Percentiles rank a stretch among this genome's conserved stretches.
phyloP scores from a whole-genome alignment of 1,140 invertebrate species.

The Heterodera carotae region DNA sequence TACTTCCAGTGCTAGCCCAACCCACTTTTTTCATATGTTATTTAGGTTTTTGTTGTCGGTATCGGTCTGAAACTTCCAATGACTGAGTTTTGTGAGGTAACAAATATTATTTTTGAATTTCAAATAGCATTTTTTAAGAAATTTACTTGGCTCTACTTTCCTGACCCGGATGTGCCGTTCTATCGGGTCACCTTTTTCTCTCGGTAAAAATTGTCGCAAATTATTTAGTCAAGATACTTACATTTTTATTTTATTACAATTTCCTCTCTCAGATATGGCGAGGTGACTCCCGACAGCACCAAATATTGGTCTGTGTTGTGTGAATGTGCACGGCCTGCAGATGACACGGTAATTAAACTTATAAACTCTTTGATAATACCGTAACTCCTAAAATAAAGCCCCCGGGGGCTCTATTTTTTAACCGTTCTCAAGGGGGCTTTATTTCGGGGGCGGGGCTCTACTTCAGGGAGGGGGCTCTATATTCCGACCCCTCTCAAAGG shows the following conservation, averaged over 20 bases:
- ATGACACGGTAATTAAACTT: slow-evolving; percentile 49
- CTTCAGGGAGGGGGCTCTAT: too few species aligned
- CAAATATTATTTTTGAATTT: slow-evolving; percentile 10
- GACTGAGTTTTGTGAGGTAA: slow-evolving; percentile 50
- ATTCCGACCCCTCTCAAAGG: too few species aligned
- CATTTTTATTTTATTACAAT: slow-evolving; percentile 35
- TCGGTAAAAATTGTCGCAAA: slow-evolving; percentile 41
- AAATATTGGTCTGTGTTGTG: slow-evolving; percentile 66
- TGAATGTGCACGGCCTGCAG: slow-evolving; percentile 58
- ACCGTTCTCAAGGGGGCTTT: too few species aligned
- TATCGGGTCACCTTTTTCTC: slow-evolving; percentile 65
- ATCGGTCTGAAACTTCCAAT: slow-evolving; percentile 62
- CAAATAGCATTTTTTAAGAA: slow-evolving; percentile 40
- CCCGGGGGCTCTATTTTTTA: too few species aligned
- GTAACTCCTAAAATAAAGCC: slow-evolving; percentile 4
- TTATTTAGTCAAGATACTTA: slow-evolving; percentile 30
- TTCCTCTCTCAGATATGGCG: slow-evolving; percentile 39
- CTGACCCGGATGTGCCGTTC: slow-evolving; percentile 64
- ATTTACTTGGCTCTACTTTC: slow-evolving; percentile 66
- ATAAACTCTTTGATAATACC: slow-evolving; percentile 28
- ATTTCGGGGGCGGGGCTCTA: too few species aligned
- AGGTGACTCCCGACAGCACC: slow-evolving; percentile 59
- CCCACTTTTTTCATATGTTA: too few species aligned
- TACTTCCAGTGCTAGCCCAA: too few species aligned
- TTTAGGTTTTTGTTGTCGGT: slow-evolving; percentile 63